Conservation (phyloP, 2,888 invertebrate genomes). For the Calliphora vomitoria region DNA sequence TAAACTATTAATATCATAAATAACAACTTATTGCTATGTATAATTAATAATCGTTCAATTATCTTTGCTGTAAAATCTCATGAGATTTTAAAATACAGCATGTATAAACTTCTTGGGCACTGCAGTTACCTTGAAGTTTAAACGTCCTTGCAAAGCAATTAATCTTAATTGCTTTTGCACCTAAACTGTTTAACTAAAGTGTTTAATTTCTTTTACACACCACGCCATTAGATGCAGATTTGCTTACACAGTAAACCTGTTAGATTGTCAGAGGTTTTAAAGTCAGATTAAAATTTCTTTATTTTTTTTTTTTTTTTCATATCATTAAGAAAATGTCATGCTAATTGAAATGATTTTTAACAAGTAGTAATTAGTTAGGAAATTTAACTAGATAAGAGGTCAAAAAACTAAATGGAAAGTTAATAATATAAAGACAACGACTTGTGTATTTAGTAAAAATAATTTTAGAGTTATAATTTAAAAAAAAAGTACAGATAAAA, state of each 20-base stretch:
- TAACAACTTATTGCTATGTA: not conserved
- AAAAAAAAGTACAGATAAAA: too few relatives aligned
- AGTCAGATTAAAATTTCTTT: not conserved
- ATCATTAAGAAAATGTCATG: not conserved
- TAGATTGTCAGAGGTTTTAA: not conserved
- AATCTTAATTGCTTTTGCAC: constrained; percentile 29
- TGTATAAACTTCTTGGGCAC: not conserved
- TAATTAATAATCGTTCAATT: constrained; percentile 32
- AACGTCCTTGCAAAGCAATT: constrained; percentile 55
- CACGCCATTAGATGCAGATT: not conserved
- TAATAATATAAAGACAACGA: too few relatives aligned
- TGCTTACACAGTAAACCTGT: not conserved
- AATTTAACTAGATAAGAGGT: too few relatives aligned
- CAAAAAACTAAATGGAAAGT: too few relatives aligned
- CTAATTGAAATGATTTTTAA: too few relatives aligned
- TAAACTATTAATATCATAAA: not conserved
- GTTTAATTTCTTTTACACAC: not conserved
- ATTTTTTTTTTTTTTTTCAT: not conserved
- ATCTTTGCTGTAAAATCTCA: constrained; percentile 11
- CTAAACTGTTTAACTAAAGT: not conserved
- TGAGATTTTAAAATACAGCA: not conserved
- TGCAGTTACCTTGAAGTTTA: constrained; percentile 37
- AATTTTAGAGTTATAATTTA: too few relatives aligned
- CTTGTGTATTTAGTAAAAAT: too few relatives aligned
- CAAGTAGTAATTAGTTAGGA: too few relatives aligned